Evolutionary conservation across 2,888 invertebrate species (phyloP).

Genomic region (Caenorhabditis drosophilae): DNA sequence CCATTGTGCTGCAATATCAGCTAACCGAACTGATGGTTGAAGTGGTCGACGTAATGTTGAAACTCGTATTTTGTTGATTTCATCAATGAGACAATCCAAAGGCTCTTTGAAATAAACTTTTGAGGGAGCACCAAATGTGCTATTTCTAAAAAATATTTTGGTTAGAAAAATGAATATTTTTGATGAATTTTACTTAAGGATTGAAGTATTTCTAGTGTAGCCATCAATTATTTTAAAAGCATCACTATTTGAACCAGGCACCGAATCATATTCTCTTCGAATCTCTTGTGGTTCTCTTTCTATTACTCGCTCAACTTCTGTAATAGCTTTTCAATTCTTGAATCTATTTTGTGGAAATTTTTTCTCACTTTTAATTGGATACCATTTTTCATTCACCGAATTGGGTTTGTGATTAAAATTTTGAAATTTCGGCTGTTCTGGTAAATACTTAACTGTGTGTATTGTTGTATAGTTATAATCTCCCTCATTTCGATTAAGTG

Average conservation of each 20-base stretch:
- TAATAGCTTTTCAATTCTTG: neutral
- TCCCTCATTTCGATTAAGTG: slow-evolving; percentile 5
- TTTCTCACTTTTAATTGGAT: slow-evolving; percentile 19
- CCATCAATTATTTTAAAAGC: slow-evolving; percentile 32
- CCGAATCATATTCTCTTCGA: slow-evolving; percentile 16
- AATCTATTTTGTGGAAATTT: neutral
- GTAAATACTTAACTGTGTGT: slow-evolving; percentile 10
- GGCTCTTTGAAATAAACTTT: slow-evolving; percentile 38
- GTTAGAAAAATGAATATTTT: neutral
- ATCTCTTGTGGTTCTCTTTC: slow-evolving; percentile 28
- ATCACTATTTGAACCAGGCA: neutral
- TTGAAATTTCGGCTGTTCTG: neutral
- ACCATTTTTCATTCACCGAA: slow-evolving; percentile 7
- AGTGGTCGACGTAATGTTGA: slow-evolving; percentile 24
- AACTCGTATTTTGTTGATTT: slow-evolving; percentile 29
- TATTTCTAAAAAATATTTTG: slow-evolving; percentile 9
- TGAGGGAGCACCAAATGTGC: neutral
- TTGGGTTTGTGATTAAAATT: neutral
- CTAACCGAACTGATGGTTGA: slow-evolving; percentile 35
- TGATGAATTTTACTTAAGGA: slow-evolving; percentile 20
- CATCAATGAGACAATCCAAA: slow-evolving; percentile 30
- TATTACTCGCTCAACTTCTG: slow-evolving; percentile 32
- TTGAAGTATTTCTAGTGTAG: slow-evolving; percentile 28
- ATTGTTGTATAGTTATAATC: slow-evolving; percentile 20
- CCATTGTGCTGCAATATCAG: slow-evolving; percentile 45